phyloP scores from a whole-genome alignment of 1,140 invertebrate genomes.

The Scylla paramamosain region DNA sequence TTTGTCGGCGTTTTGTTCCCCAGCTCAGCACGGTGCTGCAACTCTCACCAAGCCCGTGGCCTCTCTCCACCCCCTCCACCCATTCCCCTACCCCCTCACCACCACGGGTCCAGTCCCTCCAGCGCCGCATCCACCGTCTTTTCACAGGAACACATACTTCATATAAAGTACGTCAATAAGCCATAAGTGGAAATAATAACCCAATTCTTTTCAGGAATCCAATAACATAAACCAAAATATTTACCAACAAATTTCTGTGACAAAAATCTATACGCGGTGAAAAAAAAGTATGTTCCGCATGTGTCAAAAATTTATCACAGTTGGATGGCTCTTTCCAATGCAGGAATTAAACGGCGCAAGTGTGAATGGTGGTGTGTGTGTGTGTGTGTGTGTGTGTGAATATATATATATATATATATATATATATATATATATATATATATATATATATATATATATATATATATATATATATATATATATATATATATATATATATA shows the following conservation, averaged over 20 bases:
- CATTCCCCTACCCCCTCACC: neutral
- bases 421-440: neutral
- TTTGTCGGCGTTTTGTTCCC: neutral
- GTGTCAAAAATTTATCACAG: neutral
- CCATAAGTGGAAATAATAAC: neutral
- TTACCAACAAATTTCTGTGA: too few species aligned
- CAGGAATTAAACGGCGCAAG: neutral
- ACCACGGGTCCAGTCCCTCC: neutral
- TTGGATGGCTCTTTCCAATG: neutral
- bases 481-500: conserved; percentile 32
- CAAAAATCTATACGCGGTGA: too few species aligned
- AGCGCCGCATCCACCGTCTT: neutral
- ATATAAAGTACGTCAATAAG: neutral
- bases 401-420: neutral
- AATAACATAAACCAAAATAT: neutral
- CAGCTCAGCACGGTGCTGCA: neutral
- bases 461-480: conserved; percentile 32
- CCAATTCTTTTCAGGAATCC: neutral
- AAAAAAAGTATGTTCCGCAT: neutral
- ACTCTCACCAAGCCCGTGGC: neutral
- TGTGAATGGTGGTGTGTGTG: too few species aligned
- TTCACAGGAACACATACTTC: neutral
- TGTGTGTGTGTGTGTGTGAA: neutral
- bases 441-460: conserved; percentile 32
- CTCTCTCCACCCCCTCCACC: neutral